A percentile compares a stretch with the other conserved stretches of the same genome.
phyloP scores from a whole-genome alignment of 2,797 vertebrate genomes.

The Oreonectes daqikongensis region DNA sequence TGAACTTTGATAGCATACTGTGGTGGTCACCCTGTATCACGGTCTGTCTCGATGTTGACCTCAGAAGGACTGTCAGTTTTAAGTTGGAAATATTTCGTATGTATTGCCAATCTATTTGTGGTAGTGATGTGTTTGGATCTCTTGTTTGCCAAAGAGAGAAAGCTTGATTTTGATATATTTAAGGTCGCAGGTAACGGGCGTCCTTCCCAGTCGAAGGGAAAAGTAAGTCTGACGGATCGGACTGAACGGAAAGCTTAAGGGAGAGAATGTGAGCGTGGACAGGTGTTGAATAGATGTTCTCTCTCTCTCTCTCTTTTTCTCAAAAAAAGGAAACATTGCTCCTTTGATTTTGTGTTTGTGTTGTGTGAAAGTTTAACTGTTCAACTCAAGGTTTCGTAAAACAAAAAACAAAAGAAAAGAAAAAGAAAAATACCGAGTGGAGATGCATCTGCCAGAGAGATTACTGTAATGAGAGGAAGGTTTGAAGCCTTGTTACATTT shows the following conservation, averaged over 20 bases:
- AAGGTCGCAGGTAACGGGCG: slow-evolving; percentile 1
- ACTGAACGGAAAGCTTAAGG: slow-evolving; percentile 19
- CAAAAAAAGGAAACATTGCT: slow-evolving; percentile 42
- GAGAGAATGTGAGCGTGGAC: slow-evolving; percentile 35
- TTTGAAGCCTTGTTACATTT: slow-evolving; percentile 74
- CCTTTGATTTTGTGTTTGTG: slow-evolving; percentile 59
- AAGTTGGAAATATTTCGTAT: slow-evolving; percentile 50
- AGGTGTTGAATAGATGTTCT: slow-evolving; percentile 9
- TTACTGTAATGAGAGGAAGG: slow-evolving; percentile 66
- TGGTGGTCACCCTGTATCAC: slow-evolving; percentile 5
- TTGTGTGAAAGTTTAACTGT: slow-evolving; percentile 58
- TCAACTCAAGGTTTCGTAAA: slow-evolving; percentile 65
- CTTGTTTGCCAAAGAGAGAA: slow-evolving; percentile 37
- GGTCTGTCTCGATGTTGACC: slow-evolving; percentile 29
- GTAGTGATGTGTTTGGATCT: slow-evolving; percentile 45
- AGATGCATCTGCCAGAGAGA: slow-evolving; percentile 82
- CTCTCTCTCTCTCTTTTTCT: slow-evolving; percentile 25
- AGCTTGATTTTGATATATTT: background rate
- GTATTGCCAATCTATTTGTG: slow-evolving; percentile 53
- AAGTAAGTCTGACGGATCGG: slow-evolving; percentile 34
- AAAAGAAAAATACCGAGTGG: slow-evolving; percentile 61
- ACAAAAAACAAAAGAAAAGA: slow-evolving; percentile 21
- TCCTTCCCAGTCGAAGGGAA: slow-evolving; percentile 66
- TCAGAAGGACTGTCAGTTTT: slow-evolving; percentile 54
- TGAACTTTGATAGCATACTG: slow-evolving; percentile 29